Base-by-base conservation (phyloP, 1,140 invertebrate genomes). In the Brachionus sp. region DNA sequence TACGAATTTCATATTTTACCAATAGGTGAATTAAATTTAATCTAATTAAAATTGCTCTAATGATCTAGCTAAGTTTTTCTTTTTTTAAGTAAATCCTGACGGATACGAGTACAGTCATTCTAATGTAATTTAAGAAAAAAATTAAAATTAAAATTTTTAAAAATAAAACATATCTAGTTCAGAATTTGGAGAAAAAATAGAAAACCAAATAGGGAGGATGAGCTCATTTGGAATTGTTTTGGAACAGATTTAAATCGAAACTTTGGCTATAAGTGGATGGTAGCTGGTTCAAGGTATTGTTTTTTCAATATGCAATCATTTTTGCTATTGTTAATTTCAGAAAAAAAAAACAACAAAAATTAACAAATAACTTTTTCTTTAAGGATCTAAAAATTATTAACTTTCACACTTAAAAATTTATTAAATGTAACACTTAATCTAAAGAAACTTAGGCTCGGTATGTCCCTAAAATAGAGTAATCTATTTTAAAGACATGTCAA, bases 181-280 rank as follows among this genome's bases (percentile, higher is more conserved):
- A 62, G 84, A 39, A 50, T 84, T 39, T 84, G 84, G 84, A 44
- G 84, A 23, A 84, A 84, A 64, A 82, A 62, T 73, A 29, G 77
- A 50, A 12, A 46, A 57, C 84, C 77, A 53, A 37, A 62, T 64
- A 35, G 12, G 10, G 23, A 6, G 9, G 50, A 53, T 19, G 50
- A 53, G 19, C 16, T 53, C n/a, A 53, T 53, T 70, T 44, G 13
- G 5, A 62, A n/a, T 42, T 85, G 84, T 64, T 10, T 50, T 10
- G 77, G 66, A 82, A 66, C 66, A 1, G 50, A 75, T 57, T 53
- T 77, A 25, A 77, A 80, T 53, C n/a, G 80, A 42, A 83, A 83
- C 44, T 83, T 25, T 64, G 50, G 25, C 5, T 70, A 44, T 23
- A 35, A 39, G 25, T 83, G 80, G 80, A 82, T 62, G 50, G 50